phyloP scores from a whole-genome alignment of 1,140 invertebrate species.

The Drosophila orena region DNA sequence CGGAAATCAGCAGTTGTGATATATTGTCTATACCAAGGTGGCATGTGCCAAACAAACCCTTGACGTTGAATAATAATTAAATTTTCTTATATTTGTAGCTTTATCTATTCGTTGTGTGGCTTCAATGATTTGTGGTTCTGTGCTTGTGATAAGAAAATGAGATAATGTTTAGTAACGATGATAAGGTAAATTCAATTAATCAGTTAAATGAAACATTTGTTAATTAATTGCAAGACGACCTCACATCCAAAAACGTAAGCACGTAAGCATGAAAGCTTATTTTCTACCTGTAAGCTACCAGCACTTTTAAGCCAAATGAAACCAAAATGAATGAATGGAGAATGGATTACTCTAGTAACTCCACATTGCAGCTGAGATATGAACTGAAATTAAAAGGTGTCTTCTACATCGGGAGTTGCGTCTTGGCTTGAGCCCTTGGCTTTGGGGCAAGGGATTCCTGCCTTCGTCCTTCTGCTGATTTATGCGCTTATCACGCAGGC shows the following conservation, averaged over 20 bases:
- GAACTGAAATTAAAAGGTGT: conserved; percentile 3
- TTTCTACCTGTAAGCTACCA: too few relatives aligned
- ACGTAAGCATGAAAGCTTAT: background rate
- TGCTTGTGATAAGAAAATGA: too few relatives aligned
- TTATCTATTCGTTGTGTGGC: too few relatives aligned
- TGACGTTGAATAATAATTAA: background rate
- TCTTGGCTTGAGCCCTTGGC: conserved; percentile 2
- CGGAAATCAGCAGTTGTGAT: background rate
- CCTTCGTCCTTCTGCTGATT: conserved; percentile 56
- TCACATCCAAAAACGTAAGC: too few relatives aligned
- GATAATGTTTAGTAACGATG: too few relatives aligned
- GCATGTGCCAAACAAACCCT: background rate
- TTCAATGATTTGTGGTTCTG: too few relatives aligned
- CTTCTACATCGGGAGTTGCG: background rate
- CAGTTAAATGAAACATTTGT: too few relatives aligned
- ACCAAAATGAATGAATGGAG: background rate
- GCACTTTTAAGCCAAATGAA: background rate
- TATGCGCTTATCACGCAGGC: conserved; percentile 79
- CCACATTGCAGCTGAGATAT: background rate
- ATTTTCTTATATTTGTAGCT: too few relatives aligned
- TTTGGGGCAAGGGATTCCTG: background rate
- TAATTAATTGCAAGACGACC: too few relatives aligned
- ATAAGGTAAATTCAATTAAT: too few relatives aligned
- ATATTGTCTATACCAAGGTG: background rate
- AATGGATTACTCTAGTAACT: background rate